phyloP scores from a whole-genome alignment of 2,797 vertebrate species.

The Leucoraja ocellata region DNA sequence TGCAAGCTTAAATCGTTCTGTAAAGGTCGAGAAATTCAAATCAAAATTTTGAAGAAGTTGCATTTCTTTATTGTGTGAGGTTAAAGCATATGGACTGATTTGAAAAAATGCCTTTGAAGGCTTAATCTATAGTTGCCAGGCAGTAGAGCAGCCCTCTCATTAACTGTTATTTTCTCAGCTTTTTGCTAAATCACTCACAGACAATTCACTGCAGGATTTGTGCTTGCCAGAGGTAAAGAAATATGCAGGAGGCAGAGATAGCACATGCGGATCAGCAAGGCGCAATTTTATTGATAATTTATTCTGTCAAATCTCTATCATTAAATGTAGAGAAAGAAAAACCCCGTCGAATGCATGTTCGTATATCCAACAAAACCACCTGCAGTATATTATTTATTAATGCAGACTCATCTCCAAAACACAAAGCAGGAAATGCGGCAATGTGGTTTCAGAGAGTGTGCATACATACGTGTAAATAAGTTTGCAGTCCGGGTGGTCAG shows the following conservation, averaged over 20 bases:
- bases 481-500: no score
- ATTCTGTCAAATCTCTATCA: slow-evolving; percentile 31
- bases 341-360: neutral
- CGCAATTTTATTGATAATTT: slow-evolving; percentile 39
- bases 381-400: slow-evolving; percentile 10
- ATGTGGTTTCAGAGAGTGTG: neutral
- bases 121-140: slow-evolving; percentile 32
- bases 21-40: slow-evolving; percentile 11
- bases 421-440: neutral
- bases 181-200: slow-evolving; percentile 39
- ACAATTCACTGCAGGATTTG: slow-evolving; percentile 25
- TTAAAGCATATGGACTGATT: neutral
- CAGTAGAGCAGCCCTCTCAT: neutral
- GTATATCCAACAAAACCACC: neutral
- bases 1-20: slow-evolving; percentile 25
- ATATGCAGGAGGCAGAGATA: slow-evolving; percentile 39
- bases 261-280: slow-evolving; percentile 27
- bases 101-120: slow-evolving; percentile 21
- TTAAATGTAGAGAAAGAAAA: neutral
- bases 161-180: neutral
- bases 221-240: slow-evolving; percentile 28
- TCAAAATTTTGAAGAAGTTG: slow-evolving; percentile 21
- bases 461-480: neutral
- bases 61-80: slow-evolving; percentile 5
- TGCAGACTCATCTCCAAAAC: neutral